Evolutionary conservation across 2,113 vertebrate species (phyloP).

Genomic region (Petrocephalus zakoni): DNA sequence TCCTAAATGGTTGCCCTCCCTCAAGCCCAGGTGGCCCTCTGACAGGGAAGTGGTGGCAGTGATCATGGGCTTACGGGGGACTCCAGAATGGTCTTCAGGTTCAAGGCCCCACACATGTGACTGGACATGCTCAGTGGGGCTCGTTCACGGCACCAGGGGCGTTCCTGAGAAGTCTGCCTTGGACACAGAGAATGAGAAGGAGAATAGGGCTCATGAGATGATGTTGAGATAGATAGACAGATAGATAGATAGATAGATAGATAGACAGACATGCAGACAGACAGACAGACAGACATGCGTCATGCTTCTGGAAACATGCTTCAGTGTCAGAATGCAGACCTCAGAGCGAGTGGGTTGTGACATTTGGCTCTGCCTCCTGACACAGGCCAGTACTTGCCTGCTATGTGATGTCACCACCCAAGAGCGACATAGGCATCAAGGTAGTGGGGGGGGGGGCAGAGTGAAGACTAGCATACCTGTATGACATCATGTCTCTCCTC

Average conservation of each 20-base stretch:
- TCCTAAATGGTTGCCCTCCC: not conserved
- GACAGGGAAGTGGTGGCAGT: not conserved
- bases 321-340: too few relatives aligned
- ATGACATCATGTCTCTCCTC: not conserved
- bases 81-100: not conserved
- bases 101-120: not conserved
- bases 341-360: too few relatives aligned
- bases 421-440: not conserved
- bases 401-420: not conserved
- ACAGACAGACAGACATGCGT: fast-evolving
- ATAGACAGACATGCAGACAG: fast-evolving
- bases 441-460: not conserved
- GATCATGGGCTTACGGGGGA: not conserved
- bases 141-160: not conserved
- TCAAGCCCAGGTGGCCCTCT: not conserved
- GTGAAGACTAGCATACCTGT: not conserved
- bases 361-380: too few relatives aligned
- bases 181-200: not conserved
- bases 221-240: not conserved
- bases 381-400: too few relatives aligned
- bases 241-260: not conserved
- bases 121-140: not conserved
- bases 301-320: too few relatives aligned
- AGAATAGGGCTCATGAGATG: not conserved
- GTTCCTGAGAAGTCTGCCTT: not conserved